Conservation (phyloP, 2,888 invertebrate genomes). For the Rhopalosiphum nymphaeae region DNA sequence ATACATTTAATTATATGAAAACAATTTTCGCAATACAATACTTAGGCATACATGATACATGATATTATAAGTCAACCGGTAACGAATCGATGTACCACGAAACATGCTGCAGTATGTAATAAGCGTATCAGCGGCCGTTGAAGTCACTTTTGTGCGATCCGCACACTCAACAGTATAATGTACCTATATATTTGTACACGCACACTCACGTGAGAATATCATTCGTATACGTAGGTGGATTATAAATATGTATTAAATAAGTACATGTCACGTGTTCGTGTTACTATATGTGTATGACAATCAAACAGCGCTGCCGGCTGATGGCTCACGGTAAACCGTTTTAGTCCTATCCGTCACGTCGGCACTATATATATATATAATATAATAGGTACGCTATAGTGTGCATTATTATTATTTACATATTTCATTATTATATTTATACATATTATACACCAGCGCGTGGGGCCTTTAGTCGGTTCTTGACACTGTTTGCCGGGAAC, state of each 20-base stretch:
- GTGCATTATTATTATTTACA: constrained; percentile 1
- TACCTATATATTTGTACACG: not conserved
- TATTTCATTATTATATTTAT: not conserved
- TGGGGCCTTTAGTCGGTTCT: constrained; percentile 6
- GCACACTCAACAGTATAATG: not conserved
- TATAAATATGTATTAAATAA: not conserved
- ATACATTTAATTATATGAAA: not conserved
- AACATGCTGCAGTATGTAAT: not conserved
- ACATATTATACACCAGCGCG: not conserved
- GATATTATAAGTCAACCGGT: not conserved
- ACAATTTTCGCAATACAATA: not conserved
- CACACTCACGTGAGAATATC: not conserved
- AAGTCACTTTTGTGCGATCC: not conserved
- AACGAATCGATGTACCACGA: not conserved
- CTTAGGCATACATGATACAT: not conserved
- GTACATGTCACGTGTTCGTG: not conserved
- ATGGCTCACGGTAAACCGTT: constrained; percentile 35
- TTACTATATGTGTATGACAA: not conserved
- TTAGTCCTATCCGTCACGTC: not conserved
- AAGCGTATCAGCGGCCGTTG: not conserved
- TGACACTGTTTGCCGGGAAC: not conserved
- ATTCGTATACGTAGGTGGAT: not conserved
- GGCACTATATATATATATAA: not conserved
- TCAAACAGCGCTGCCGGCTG: constrained; percentile 34
- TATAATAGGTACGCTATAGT: not conserved